phyloP scores from a whole-genome alignment of 1,140 invertebrate species.

The Sycophaga agraensis region DNA sequence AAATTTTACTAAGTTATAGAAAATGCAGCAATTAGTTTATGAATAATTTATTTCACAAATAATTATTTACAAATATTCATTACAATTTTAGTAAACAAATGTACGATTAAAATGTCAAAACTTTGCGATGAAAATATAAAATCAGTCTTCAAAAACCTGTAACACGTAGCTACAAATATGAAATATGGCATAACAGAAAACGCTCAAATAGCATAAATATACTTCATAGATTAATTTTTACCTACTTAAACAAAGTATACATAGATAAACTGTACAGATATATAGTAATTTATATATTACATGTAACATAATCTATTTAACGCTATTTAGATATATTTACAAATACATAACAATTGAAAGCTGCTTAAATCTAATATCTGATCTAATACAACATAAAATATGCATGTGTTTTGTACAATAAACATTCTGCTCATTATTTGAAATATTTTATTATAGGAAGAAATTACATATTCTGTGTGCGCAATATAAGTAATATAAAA shows the following conservation, averaged over 20 bases:
- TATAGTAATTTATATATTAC: neutral
- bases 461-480: too few species aligned
- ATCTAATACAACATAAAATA: too few species aligned
- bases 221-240: too few species aligned
- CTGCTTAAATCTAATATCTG: constrained; percentile 18
- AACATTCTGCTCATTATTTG: too few species aligned
- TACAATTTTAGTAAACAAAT: neutral
- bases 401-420: too few species aligned
- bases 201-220: too few species aligned
- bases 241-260: too few species aligned
- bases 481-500: too few species aligned
- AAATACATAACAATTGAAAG: constrained; percentile 18
- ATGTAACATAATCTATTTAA: too few species aligned
- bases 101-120: neutral
- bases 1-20: too few species aligned
- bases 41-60: constrained; percentile 24
- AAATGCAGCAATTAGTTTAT: neutral
- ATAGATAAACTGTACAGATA: constrained; percentile 10
- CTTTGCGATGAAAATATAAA: constrained; percentile 15
- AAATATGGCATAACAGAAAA: too few species aligned
- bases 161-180: neutral
- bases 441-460: too few species aligned
- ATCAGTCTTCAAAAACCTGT: constrained; percentile 18
- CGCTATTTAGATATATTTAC: constrained; percentile 11
- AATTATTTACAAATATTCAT: constrained; percentile 29